Evolutionary conservation across 1,140 invertebrate species (phyloP), one percentile per base, ranked within the genome.

Genomic region (Drosophila prosaltans): DNA sequence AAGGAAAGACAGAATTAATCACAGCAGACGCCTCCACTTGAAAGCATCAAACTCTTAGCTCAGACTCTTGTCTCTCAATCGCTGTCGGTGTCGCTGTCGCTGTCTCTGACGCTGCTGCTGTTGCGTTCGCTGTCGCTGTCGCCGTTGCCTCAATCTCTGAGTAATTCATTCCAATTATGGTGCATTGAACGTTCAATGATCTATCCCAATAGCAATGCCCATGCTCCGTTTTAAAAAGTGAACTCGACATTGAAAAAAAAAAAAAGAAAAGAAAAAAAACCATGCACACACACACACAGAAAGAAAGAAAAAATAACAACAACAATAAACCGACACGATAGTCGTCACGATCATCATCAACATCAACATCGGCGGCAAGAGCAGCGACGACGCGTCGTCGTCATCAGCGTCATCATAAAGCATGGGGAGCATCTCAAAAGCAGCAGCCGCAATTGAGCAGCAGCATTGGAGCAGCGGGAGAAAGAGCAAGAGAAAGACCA

Each of bases 161-260:
- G 45, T 51, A 51, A 63, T 51, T 60, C 55, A 73, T 45, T 58
- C 51, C 65, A 73, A 72, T 81, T 69, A 69, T 69, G 68, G 81
- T 64, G 72, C 83, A 88, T 80, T 88, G 84, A 84, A 75, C 85
- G 84, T 83, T 89, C 85, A 89, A 89, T 80, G 84, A 89, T 89
- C 84, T 81, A 72, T 80, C 72, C 72, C 80, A 77, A 88, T 88
- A 88, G 80, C 83, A 65, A 59, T 77, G 76, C 65, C 70, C 67
- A 86, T 75, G 74, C 59, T 43, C 81, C 67, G 78, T 69, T 86
- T 85, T 85, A 65, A 88, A 88, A 88, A 88, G 84, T 84, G 84
- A 88, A 89, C 84, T 88, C 84, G 84, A 88, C 84, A 88, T 88
- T 88, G 84, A 88, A 88, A 83, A 81, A 70, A 81, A 70, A 16